Percentiles rank a stretch among this genome's conserved stretches.
Conservation (phyloP, 2,888 invertebrate species). For the Cyclophora punctaria region DNA sequence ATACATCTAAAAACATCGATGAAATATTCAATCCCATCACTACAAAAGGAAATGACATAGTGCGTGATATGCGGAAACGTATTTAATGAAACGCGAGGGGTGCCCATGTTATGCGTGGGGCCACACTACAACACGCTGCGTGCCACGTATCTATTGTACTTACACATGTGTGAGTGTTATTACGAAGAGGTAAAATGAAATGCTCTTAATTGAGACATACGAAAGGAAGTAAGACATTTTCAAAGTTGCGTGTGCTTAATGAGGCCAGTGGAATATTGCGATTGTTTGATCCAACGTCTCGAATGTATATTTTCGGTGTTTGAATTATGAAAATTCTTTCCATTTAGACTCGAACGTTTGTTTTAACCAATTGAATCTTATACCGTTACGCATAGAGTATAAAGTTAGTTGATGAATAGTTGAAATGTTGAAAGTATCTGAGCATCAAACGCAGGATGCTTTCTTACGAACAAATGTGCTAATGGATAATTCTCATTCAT, state of each 20-base stretch:
- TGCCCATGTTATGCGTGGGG: slow-evolving; percentile 47
- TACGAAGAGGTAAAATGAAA: slow-evolving; percentile 15
- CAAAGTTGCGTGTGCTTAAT: slow-evolving; percentile 11
- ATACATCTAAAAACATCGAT: slow-evolving; percentile 21
- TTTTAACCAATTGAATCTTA: not conserved
- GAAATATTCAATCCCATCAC: slow-evolving; percentile 26
- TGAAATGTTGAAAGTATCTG: not conserved
- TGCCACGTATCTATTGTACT: slow-evolving; percentile 9
- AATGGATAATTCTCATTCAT: slow-evolving; percentile 16
- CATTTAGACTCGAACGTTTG: not conserved
- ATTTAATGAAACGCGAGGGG: slow-evolving; percentile 73
- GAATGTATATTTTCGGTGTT: not conserved
- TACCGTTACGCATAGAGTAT: not conserved
- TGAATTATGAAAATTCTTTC: too few species aligned
- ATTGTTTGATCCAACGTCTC: slow-evolving; percentile 2
- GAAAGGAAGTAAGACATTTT: slow-evolving; percentile 12
- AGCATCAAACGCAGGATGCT: slow-evolving; percentile 13
- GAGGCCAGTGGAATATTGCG: slow-evolving; percentile 2
- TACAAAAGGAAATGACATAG: slow-evolving; percentile 70
- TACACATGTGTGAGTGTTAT: slow-evolving; percentile 21
- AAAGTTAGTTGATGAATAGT: not conserved
- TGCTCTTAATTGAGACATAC: slow-evolving; percentile 19
- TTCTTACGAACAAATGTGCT: slow-evolving; percentile 14
- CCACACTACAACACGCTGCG: slow-evolving; percentile 20
- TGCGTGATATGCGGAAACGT: slow-evolving; percentile 75